Conservation (phyloP, 2,888 invertebrate genomes). For the Pterostichus madidus region DNA sequence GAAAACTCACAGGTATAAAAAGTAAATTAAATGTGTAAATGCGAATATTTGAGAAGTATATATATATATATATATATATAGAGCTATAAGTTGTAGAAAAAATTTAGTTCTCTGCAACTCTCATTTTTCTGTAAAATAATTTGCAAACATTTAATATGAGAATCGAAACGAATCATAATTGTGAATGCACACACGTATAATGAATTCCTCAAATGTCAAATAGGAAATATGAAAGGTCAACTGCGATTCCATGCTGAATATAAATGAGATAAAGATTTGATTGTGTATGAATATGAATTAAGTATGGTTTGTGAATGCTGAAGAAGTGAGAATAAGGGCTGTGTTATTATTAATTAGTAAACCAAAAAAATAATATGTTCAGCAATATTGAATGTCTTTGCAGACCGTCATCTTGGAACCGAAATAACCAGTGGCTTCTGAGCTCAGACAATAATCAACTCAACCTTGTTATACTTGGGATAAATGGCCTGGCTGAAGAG, state of each 20-base stretch:
- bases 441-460: constrained; percentile 86
- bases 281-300: not conserved
- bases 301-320: no score
- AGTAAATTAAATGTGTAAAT: constrained; percentile 26
- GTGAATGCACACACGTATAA: not conserved
- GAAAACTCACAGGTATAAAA: constrained; percentile 81
- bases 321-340: no score
- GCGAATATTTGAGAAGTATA: no score
- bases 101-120: no score
- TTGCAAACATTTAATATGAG: no score
- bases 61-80: no score
- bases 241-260: constrained; percentile 36
- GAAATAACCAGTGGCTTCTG: constrained; percentile 83
- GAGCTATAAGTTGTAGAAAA: no score
- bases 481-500: constrained; percentile 91
- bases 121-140: no score
- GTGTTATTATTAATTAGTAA: no score
- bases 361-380: no score
- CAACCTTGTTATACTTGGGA: constrained; percentile 93
- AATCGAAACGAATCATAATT: not conserved
- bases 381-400: not conserved
- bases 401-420: constrained; percentile 83
- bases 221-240: constrained; percentile 18
- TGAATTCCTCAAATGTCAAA: not conserved
- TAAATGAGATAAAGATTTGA: constrained; percentile 29